Evolutionary conservation across 1,140 invertebrate species (phyloP).

Genomic region (Zaprionus camerounensis): DNA sequence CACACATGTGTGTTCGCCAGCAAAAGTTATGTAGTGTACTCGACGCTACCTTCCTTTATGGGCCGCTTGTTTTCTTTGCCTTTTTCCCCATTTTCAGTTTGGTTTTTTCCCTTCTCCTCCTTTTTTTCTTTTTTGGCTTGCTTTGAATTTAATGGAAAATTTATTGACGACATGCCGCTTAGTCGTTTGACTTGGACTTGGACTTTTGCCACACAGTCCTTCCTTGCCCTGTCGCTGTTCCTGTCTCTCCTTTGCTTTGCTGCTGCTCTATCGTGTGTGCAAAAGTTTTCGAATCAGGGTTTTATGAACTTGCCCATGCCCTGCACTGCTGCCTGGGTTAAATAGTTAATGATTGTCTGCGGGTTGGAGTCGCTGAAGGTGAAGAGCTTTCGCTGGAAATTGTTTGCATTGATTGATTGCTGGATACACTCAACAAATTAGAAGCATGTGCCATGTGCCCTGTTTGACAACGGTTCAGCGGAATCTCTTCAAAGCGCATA

Average conservation of each 20-base stretch:
- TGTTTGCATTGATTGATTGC: constrained; percentile 53
- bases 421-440: constrained; percentile 22
- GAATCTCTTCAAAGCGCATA: constrained; percentile 17
- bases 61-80: constrained; percentile 57
- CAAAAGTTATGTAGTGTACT: constrained; percentile 80
- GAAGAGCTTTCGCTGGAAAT: constrained; percentile 5
- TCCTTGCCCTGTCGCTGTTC: not conserved
- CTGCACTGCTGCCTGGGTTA: constrained; percentile 53
- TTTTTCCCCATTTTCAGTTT: constrained; percentile 45
- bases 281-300: constrained; percentile 69
- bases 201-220: constrained; percentile 66
- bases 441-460: not conserved
- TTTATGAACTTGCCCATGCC: constrained; percentile 68
- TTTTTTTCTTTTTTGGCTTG: constrained; percentile 65
- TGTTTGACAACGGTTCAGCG: constrained; percentile 22
- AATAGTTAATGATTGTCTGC: constrained; percentile 68
- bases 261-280: constrained; percentile 70
- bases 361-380: constrained; percentile 3
- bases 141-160: constrained; percentile 82
- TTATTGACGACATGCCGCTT: constrained; percentile 81
- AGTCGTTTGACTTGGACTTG: constrained; percentile 78
- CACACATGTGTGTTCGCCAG: constrained; percentile 13
- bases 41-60: constrained; percentile 69
- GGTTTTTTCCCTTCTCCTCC: constrained; percentile 39
- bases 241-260: not conserved